Percentiles rank a stretch among this genome's conserved stretches.
These are phyloP conservation scores for Hydra vulgaris DNA, from an alignment of 30 jellyfish, hydroid and myxozoan species.

Conservation along the genomic window DNA sequence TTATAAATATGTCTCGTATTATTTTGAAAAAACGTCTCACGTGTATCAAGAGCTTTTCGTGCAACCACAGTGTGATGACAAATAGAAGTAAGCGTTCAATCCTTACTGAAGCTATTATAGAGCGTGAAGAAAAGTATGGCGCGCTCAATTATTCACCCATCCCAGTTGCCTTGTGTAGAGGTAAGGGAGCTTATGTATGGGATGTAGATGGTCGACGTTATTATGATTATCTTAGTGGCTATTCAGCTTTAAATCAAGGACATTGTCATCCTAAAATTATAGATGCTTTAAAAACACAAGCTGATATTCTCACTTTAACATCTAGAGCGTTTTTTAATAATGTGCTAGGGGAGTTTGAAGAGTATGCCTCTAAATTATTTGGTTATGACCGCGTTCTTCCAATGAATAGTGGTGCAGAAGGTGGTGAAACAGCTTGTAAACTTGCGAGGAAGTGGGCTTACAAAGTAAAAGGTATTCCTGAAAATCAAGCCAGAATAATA, in stretches of 20 bases:
- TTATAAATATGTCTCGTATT: not conserved
- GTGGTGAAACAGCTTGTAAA: constrained; percentile 98
- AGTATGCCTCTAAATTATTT: constrained; percentile 58
- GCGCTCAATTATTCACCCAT: constrained; percentile 96
- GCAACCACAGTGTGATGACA: not conserved
- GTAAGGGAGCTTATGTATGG: constrained; percentile 85
- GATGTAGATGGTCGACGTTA: constrained; percentile 95
- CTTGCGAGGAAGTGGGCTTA: constrained; percentile 99
- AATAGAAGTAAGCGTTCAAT: not conserved
- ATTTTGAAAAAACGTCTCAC: not conserved
- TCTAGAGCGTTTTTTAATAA: constrained; percentile 92
- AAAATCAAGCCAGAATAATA: constrained; percentile 71
- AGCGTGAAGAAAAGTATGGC: constrained; percentile 66
- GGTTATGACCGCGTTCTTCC: constrained; percentile 94
- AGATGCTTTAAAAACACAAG: constrained; percentile 86
- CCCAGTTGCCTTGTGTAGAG: constrained; percentile 89
- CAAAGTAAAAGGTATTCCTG: constrained; percentile 76
- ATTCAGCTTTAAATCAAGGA: constrained; percentile 98
- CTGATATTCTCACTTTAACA: constrained; percentile 72
- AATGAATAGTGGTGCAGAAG: constrained; percentile 99
- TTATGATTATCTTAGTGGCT: constrained; percentile 87
- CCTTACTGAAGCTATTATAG: constrained; percentile 27
- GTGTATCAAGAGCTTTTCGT: not conserved
- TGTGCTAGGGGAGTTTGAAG: constrained; percentile 62
- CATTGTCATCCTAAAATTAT: constrained; percentile 98